Conservation (phyloP, 2,888 invertebrate genomes). For the Crocallis elinguaria region DNA sequence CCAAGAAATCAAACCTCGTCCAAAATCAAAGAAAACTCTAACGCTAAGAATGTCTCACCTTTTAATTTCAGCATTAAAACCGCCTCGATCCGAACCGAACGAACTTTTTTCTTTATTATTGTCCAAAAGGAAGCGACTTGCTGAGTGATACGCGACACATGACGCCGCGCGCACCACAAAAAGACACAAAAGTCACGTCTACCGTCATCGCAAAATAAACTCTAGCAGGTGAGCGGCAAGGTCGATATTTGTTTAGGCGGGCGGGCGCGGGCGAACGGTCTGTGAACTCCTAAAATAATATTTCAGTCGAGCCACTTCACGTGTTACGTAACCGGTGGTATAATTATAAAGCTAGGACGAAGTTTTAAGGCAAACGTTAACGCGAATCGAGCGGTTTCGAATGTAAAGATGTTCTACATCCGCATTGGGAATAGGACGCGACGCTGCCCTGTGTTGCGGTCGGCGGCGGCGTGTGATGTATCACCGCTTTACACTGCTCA, state of each 20-base stretch:
- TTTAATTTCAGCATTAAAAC: constrained; percentile 56
- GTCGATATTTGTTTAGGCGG: constrained; percentile 52
- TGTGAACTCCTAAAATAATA: constrained; percentile 84
- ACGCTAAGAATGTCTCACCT: constrained; percentile 46
- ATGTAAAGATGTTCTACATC: constrained; percentile 29
- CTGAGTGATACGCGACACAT: constrained; percentile 83
- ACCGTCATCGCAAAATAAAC: constrained; percentile 60
- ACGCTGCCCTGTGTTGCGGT: neutral
- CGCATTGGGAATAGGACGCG: constrained; percentile 18
- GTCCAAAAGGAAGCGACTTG: constrained; percentile 79
- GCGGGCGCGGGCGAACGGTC: constrained; percentile 56
- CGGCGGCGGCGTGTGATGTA: too few species aligned
- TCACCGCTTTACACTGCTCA: too few species aligned
- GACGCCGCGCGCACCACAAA: constrained; percentile 56
- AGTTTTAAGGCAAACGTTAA: constrained; percentile 63
- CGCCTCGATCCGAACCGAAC: constrained; percentile 47
- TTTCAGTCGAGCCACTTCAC: constrained; percentile 78
- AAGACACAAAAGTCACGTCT: constrained; percentile 54
- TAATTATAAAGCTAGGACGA: constrained; percentile 77
- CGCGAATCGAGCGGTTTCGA: constrained; percentile 48
- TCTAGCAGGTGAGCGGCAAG: constrained; percentile 56
- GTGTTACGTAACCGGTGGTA: constrained; percentile 79
- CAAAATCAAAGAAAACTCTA: constrained; percentile 21
- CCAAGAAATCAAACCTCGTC: constrained; percentile 8
- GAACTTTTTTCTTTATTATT: constrained; percentile 67